Base-by-base conservation (phyloP, 1,140 invertebrate genomes). In the Achatina immaculata region DNA sequence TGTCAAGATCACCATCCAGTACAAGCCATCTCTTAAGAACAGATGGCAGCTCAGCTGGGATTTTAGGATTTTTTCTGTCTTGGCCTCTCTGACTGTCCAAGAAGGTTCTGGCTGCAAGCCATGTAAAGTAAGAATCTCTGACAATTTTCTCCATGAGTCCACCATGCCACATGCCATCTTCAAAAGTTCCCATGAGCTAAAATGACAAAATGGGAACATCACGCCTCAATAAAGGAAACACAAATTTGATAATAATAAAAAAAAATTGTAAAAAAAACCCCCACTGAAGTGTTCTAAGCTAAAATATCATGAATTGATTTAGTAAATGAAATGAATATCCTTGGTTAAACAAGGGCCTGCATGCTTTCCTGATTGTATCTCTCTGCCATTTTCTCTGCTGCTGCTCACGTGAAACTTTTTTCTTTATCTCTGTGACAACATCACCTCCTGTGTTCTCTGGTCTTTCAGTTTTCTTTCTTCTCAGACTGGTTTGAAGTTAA, bases 131-230 rank as follows among this genome's bases (percentile, higher is more conserved):
- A 0, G 86, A 84, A 73, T 89, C 86, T 65, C 80, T 74, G 0
- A 88, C 82, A 16, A 89, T 84, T 77, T 87, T 89, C 11, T 84
- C 83, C 14, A 91, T 79, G 14, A 90, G 58, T 21, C 90, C 90
- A n/a, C 86, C 84, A 28, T 87, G 77, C 90, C 90, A 91, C 42
- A 90, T 40, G 6, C 88, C 87, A 74, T 87, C 79, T 24, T 78
- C 78, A 78, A 88, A 89, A n/a, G 82, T 78, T 36, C 90, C 90
- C 62, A 90, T 81, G 31, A 91, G 82, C 90, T 91, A 78, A 34
- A 85, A 85, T 45, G 28, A 21, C 69, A 65, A n/a, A n/a, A n/a
- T n/a, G n/a, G n/a, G n/a, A 82, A 82, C n/a, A 28, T 66, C 9
- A 66, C 7, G 11, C n/a, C 62, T 11, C 7, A 11, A 66, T 66